phyloP scores from a whole-genome alignment of 2,113 vertebrate genomes.

The Gadus macrocephalus region DNA sequence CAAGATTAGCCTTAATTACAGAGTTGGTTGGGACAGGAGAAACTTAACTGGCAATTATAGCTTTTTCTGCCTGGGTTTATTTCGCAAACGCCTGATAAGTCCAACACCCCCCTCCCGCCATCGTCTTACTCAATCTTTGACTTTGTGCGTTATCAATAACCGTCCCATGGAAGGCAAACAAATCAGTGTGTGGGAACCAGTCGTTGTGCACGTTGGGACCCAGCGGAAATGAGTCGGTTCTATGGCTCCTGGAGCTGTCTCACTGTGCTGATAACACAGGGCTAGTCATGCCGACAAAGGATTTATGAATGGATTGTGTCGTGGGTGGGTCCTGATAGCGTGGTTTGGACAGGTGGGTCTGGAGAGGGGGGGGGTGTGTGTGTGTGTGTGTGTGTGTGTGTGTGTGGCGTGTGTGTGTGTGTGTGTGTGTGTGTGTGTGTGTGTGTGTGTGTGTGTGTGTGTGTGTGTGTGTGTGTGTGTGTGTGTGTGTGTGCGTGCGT shows the following conservation, averaged over 20 bases:
- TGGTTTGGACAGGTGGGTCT: constrained; percentile 58
- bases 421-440: too few relatives aligned
- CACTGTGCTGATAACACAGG: constrained; percentile 23
- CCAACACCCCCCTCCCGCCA: too few relatives aligned
- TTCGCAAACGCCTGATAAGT: constrained; percentile 28
- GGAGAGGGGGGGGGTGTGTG: constrained; percentile 9
- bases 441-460: too few relatives aligned
- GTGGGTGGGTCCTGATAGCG: constrained; percentile 27
- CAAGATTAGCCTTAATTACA: constrained; percentile 55
- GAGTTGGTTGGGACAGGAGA: constrained; percentile 35
- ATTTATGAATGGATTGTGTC: constrained; percentile 26
- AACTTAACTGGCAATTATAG: constrained; percentile 47
- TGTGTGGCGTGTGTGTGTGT: too few relatives aligned
- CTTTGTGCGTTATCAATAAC: constrained; percentile 23
- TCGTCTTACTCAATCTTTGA: too few relatives aligned
- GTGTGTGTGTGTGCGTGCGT: too few relatives aligned
- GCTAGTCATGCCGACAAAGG: constrained; percentile 16
- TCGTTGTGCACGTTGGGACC: neutral
- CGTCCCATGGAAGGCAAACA: constrained; percentile 4
- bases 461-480: too few relatives aligned
- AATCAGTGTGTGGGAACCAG: neutral
- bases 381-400: too few relatives aligned
- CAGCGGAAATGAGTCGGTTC: constrained; percentile 10
- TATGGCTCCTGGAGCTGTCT: constrained; percentile 1
- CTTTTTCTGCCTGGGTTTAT: constrained; percentile 48